A percentile compares a stretch with the other conserved stretches of the same genome.
Conservation (phyloP, 2,888 invertebrate genomes). For the Monochamus alternatus region DNA sequence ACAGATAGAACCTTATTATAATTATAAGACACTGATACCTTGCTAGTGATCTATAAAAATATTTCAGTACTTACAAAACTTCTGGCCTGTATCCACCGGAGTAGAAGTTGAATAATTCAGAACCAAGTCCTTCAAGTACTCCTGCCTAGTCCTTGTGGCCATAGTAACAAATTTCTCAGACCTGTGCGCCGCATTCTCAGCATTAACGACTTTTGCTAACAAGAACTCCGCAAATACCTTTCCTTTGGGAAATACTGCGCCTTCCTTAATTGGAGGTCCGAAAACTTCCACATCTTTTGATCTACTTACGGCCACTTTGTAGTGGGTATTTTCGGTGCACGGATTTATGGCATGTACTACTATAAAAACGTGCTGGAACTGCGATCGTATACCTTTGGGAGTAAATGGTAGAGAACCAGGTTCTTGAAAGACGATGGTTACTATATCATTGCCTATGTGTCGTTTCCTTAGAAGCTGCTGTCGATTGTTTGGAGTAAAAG, state of each 20-base stretch:
- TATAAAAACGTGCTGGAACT: conserved; percentile 98
- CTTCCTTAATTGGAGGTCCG: conserved; percentile 94
- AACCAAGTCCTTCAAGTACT: conserved; percentile 95
- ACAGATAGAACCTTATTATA: too few relatives aligned
- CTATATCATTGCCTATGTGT: conserved; percentile 98
- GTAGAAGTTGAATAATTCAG: conserved; percentile 87
- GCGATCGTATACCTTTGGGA: conserved; percentile 94
- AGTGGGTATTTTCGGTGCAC: conserved; percentile 92
- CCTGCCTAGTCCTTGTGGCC: conserved; percentile 95
- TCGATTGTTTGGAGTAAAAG: conserved; percentile 95
- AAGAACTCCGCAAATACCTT: conserved; percentile 96
- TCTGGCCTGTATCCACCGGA: conserved; percentile 87
- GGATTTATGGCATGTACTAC: conserved; percentile 92
- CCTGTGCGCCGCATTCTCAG: conserved; percentile 96
- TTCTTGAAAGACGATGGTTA: conserved; percentile 95
- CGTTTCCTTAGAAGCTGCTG: conserved; percentile 95
- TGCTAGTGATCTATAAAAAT: too few relatives aligned
- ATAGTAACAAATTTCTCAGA: conserved; percentile 98
- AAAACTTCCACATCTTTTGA: conserved; percentile 97
- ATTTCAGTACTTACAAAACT: conserved; percentile 81
- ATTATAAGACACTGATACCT: too few relatives aligned
- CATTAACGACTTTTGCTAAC: conserved; percentile 96
- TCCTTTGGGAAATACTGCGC: conserved; percentile 90
- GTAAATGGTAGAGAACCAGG: conserved; percentile 95
- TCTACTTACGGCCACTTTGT: conserved; percentile 77